Percentiles rank a stretch among this genome's conserved stretches.
Evolutionary conservation across 2,888 invertebrate genomes (phyloP).

Genomic region (Lagria hirta): DNA sequence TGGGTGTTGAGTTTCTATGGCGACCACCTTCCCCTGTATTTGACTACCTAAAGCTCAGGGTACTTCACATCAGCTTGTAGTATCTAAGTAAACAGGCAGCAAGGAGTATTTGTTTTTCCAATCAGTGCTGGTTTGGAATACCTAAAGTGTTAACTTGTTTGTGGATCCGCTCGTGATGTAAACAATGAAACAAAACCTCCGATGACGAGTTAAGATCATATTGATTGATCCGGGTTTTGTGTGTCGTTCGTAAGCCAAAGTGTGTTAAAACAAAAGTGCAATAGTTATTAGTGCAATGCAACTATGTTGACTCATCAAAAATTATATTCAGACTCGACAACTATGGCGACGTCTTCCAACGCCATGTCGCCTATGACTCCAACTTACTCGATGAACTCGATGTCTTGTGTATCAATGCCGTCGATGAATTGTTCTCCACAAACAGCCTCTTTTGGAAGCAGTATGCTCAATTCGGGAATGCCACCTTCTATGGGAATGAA

Average conservation of each 20-base stretch:
- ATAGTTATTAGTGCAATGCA: conserved; percentile 25
- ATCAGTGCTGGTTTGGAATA: conserved; percentile 59
- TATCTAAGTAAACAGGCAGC: conserved; percentile 57
- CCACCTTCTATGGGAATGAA: conserved; percentile 64
- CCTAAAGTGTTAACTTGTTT: conserved; percentile 57
- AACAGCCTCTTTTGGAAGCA: conserved; percentile 56
- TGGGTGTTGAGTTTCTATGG: conserved; percentile 44
- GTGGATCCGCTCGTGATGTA: conserved; percentile 56
- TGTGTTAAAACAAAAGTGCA: conserved; percentile 15
- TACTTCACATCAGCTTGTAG: conserved; percentile 57
- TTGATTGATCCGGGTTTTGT: conserved; percentile 44
- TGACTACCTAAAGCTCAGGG: conserved; percentile 57
- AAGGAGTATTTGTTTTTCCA: conserved; percentile 61
- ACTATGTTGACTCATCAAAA: conserved; percentile 65
- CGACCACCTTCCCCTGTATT: conserved; percentile 51
- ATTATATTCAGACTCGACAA: conserved; percentile 70
- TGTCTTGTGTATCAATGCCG: conserved; percentile 69
- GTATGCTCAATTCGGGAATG: conserved; percentile 57
- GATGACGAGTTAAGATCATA: conserved; percentile 54
- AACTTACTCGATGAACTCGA: conserved; percentile 78
- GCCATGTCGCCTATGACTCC: conserved; percentile 77
- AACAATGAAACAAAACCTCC: conserved; percentile 57
- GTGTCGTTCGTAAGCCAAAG: conserved; percentile 12
- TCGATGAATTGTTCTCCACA: conserved; percentile 68
- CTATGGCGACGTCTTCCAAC: conserved; percentile 68